Percentiles rank a stretch among this genome's conserved stretches.
Conservation (phyloP, 1,140 invertebrate genomes). For the Palaemon carinicauda region DNA sequence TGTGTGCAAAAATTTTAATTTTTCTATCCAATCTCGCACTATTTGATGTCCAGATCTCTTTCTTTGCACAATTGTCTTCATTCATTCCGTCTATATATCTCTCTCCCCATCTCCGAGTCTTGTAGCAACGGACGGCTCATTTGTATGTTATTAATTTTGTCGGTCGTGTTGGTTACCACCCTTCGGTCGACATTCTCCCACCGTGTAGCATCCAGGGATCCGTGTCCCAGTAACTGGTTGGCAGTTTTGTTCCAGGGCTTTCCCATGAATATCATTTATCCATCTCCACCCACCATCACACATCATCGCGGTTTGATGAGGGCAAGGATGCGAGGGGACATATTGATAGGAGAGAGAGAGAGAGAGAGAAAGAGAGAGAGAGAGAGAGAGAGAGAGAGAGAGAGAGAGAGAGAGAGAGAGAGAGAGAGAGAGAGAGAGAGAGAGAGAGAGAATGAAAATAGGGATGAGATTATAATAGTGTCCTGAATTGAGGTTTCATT, state of each 20-base stretch:
- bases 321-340: background rate
- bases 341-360: background rate
- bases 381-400: background rate
- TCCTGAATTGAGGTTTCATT: no score
- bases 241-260: background rate
- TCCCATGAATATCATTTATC: constrained; percentile 55
- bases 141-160: no score
- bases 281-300: constrained; percentile 40
- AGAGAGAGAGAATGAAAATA: background rate
- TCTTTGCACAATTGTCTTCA: no score
- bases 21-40: no score
- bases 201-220: constrained; percentile 52
- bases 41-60: no score
- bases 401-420: background rate
- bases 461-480: background rate
- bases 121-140: background rate
- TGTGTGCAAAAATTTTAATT: no score
- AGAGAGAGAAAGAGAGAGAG: background rate
- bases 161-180: no score
- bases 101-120: background rate
- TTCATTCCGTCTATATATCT: background rate
- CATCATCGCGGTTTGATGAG: constrained; percentile 20
- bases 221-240: background rate
- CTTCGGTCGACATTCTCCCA: constrained; percentile 47
- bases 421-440: background rate